phyloP scores from a whole-genome alignment of 1,140 invertebrate genomes.

The Venturia canescens region DNA sequence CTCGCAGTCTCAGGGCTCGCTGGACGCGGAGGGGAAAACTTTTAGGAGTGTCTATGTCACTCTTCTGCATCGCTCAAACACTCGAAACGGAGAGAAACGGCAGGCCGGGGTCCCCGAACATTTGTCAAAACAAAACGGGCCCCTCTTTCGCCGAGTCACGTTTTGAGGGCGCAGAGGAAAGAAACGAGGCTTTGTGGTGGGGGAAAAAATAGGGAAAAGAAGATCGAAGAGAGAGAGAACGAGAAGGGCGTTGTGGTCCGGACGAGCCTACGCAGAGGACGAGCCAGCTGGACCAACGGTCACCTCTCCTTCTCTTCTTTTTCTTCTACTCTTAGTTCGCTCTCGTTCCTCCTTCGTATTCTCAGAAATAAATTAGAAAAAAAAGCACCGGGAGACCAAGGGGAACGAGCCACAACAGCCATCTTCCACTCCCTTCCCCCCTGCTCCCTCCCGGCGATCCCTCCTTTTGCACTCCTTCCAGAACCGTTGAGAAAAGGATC shows the following conservation, averaged over 20 bases:
- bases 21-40: not conserved
- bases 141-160: slow-evolving; percentile 68
- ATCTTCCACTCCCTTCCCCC: not conserved
- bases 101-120: slow-evolving; percentile 49
- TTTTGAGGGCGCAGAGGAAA: slow-evolving; percentile 55
- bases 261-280: slow-evolving; percentile 12
- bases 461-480: slow-evolving; percentile 19
- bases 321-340: not conserved
- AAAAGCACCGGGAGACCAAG: slow-evolving; percentile 50
- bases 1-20: not conserved
- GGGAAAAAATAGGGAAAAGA: not conserved
- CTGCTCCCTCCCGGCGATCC: slow-evolving; percentile 22
- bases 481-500: slow-evolving; percentile 48
- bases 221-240: slow-evolving; percentile 10
- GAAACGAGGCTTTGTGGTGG: not conserved
- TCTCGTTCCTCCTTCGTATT: slow-evolving; percentile 42
- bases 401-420: slow-evolving; percentile 17
- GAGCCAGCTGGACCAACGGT: slow-evolving; percentile 5
- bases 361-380: slow-evolving; percentile 57
- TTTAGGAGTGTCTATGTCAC: not conserved
- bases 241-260: not conserved
- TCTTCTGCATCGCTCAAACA: not conserved
- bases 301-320: slow-evolving; percentile 17
- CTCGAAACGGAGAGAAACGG: slow-evolving; percentile 4
- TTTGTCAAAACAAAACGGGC: slow-evolving; percentile 71